Percentiles rank a stretch among this genome's conserved stretches.
Evolutionary conservation across 1,140 invertebrate genomes (phyloP).

Genomic region (Mya arenaria): DNA sequence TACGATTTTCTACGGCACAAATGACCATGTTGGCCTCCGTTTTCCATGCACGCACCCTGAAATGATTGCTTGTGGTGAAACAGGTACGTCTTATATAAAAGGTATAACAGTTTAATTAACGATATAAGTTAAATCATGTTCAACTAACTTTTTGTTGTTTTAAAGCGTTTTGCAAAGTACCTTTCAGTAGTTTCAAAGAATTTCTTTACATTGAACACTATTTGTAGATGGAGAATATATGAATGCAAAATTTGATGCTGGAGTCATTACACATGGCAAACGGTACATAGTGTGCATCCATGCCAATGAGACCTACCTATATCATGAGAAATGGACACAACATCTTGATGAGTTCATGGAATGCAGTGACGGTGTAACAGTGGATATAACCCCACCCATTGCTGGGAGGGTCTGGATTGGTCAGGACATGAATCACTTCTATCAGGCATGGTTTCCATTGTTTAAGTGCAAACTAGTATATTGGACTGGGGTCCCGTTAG

Average conservation of each 20-base stretch:
- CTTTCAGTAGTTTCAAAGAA: background rate
- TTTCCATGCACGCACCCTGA: slow-evolving; percentile 58
- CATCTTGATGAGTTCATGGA: slow-evolving; percentile 44
- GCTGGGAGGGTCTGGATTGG: slow-evolving; percentile 57
- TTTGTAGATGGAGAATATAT: slow-evolving; percentile 15
- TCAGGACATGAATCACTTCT: slow-evolving; percentile 23
- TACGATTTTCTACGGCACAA: slow-evolving; percentile 34
- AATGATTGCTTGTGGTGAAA: slow-evolving; percentile 55
- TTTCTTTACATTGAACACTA: background rate
- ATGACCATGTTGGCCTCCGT: background rate
- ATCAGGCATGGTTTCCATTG: slow-evolving; percentile 55
- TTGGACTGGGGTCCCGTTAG: background rate
- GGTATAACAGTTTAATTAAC: no score
- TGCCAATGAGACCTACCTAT: slow-evolving; percentile 35
- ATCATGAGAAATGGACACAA: slow-evolving; percentile 56
- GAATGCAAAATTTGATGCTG: slow-evolving; percentile 4
- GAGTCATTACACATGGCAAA: slow-evolving; percentile 45
- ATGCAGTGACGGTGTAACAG: slow-evolving; percentile 62
- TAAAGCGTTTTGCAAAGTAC: background rate
- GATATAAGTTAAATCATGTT: background rate
- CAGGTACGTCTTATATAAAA: slow-evolving; percentile 41
- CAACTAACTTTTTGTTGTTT: no score
- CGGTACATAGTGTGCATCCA: slow-evolving; percentile 63
- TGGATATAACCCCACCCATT: slow-evolving; percentile 59
- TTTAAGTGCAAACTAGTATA: background rate